These are phyloP conservation scores for Sphenodon punctatus DNA, from an alignment of 2,797 vertebrate genomes.

Conservation along the genomic window DNA sequence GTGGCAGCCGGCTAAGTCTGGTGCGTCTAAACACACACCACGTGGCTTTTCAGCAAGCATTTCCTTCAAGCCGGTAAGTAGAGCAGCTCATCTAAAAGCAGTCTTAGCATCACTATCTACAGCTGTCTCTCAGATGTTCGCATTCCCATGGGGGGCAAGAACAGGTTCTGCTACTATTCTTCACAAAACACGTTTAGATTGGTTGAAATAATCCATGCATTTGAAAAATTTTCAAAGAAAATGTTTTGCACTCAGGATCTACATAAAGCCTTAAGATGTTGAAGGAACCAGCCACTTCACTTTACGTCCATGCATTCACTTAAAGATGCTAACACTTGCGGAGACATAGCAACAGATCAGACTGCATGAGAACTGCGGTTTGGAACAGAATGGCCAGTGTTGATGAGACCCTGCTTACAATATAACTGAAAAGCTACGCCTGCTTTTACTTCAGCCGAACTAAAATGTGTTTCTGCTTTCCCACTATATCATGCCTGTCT, in stretches of 20 bases:
- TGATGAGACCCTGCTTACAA: neutral
- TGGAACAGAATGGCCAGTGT: neutral
- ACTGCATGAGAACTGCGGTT: neutral
- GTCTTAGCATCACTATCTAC: neutral
- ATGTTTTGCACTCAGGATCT: neutral
- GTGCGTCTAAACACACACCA: no score
- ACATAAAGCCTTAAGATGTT: neutral
- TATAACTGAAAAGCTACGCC: neutral
- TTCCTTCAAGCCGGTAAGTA: no score
- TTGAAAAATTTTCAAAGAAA: neutral
- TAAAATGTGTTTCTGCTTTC: neutral
- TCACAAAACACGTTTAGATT: neutral
- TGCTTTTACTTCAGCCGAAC: no score
- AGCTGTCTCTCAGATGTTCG: neutral
- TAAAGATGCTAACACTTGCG: neutral
- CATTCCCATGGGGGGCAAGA: neutral
- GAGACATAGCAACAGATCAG: neutral
- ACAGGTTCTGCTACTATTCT: neutral
- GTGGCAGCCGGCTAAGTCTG: no score
- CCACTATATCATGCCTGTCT: no score
- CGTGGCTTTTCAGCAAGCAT: no score
- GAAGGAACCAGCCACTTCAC: neutral
- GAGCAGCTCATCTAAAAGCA: no score
- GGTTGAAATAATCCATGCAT: neutral
- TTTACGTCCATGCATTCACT: neutral